phyloP scores from a whole-genome alignment of 2,888 invertebrate species.

The Aspidiotus rigidus region DNA sequence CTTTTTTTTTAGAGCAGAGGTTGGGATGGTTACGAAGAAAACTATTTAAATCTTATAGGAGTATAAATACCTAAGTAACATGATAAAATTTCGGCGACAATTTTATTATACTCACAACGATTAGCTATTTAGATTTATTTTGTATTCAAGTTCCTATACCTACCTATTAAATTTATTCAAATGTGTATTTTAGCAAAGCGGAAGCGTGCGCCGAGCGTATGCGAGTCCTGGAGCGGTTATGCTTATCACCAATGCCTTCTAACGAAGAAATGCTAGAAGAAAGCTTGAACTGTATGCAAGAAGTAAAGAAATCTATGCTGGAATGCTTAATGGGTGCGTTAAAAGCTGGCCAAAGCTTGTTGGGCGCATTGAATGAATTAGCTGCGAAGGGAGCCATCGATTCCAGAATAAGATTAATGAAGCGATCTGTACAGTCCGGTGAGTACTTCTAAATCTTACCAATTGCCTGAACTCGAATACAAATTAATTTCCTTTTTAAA shows the following conservation, averaged over 20 bases:
- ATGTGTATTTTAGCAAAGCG: slow-evolving; percentile 47
- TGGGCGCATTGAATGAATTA: slow-evolving; percentile 64
- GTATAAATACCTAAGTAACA: too few species aligned
- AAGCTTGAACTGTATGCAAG: slow-evolving; percentile 60
- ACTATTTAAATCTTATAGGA: too few species aligned
- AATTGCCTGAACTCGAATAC: not conserved
- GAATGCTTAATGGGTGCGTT: slow-evolving; percentile 70
- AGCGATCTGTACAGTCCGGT: slow-evolving; percentile 49
- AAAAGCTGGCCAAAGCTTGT: slow-evolving; percentile 65
- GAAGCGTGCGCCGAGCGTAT: slow-evolving; percentile 60
- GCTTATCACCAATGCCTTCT: slow-evolving; percentile 57
- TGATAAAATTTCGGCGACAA: too few species aligned
- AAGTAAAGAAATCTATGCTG: slow-evolving; percentile 60
- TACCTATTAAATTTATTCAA: not conserved
- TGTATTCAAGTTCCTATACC: too few species aligned
- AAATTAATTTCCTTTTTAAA: too few species aligned
- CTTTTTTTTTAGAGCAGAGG: too few species aligned
- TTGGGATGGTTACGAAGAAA: too few species aligned
- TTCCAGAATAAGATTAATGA: slow-evolving; percentile 57
- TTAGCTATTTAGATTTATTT: not conserved
- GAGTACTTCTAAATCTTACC: slow-evolving; percentile 31
- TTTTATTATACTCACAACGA: too few species aligned
- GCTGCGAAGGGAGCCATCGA: slow-evolving; percentile 65
- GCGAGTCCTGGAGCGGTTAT: slow-evolving; percentile 58
- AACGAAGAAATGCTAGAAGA: slow-evolving; percentile 63